Conservation (phyloP, 2,113 vertebrate genomes). For the Gymnarchus niloticus region DNA sequence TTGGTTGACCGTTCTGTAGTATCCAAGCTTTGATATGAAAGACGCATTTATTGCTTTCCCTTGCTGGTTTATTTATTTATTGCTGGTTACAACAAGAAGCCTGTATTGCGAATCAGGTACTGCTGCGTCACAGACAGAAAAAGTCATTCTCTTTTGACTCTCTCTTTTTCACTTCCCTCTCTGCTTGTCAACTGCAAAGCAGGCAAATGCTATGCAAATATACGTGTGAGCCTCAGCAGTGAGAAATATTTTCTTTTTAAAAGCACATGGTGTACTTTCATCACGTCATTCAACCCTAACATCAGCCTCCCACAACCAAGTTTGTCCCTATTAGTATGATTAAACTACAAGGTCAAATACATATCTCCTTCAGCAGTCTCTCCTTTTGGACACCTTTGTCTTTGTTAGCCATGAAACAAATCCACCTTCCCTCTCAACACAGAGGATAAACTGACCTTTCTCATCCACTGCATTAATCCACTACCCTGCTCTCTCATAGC, state of each 20-base stretch:
- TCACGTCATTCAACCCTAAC: background rate
- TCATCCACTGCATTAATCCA: too few relatives aligned
- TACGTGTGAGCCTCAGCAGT: background rate
- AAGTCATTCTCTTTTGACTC: background rate
- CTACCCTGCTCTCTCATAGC: background rate
- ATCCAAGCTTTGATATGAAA: background rate
- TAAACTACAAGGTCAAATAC: too few relatives aligned
- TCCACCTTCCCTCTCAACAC: too few relatives aligned
- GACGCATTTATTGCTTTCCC: background rate
- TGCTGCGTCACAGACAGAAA: background rate
- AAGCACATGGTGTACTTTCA: background rate
- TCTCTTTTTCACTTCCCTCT: background rate
- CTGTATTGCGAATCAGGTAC: background rate
- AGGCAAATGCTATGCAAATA: slow-evolving; percentile 9
- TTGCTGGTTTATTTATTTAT: background rate
- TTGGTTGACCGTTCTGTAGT: background rate
- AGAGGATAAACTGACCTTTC: too few relatives aligned
- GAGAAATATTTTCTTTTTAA: background rate
- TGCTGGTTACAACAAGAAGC: background rate
- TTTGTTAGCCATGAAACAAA: background rate
- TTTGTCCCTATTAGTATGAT: background rate
- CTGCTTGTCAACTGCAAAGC: background rate
- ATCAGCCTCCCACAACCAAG: background rate
- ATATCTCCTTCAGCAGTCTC: background rate
- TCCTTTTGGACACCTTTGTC: background rate